phyloP scores from a whole-genome alignment of 1,140 invertebrate species.

The Bombus sibiricus region DNA sequence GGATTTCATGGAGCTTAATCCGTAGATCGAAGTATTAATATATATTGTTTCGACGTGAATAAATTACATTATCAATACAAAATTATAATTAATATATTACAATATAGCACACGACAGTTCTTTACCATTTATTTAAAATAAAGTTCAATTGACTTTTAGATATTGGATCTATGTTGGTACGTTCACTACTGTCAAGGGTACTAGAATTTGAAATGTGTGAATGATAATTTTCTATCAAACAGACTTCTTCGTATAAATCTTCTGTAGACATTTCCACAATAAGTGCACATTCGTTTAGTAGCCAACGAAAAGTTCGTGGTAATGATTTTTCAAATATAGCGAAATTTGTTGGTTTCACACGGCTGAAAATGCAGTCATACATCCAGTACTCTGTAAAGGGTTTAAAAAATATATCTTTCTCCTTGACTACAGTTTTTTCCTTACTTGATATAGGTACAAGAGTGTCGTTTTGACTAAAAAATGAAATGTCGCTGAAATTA shows the following conservation, averaged over 20 bases:
- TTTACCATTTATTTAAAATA: constrained; percentile 52
- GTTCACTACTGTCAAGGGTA: not conserved
- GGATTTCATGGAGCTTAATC: not conserved
- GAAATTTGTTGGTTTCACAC: constrained; percentile 72
- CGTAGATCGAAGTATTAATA: too few relatives aligned
- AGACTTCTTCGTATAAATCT: constrained; percentile 81
- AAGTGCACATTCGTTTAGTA: constrained; percentile 82
- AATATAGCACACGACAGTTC: not conserved
- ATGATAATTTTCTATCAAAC: constrained; percentile 72
- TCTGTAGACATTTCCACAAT: constrained; percentile 77
- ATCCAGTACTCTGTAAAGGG: constrained; percentile 78
- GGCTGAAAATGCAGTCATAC: constrained; percentile 71
- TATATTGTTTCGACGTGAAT: too few relatives aligned
- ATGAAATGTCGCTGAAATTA: constrained; percentile 55
- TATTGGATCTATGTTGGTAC: not conserved
- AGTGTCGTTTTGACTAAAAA: constrained; percentile 42
- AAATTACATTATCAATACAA: too few relatives aligned
- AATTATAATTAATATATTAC: not conserved
- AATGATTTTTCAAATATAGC: constrained; percentile 77
- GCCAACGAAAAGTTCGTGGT: constrained; percentile 82
- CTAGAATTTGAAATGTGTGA: constrained; percentile 50
- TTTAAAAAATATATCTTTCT: constrained; percentile 62
- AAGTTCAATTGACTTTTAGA: constrained; percentile 17
- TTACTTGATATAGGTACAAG: not conserved
- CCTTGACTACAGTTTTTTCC: not conserved